Evolutionary conservation across 2,113 vertebrate species (phyloP).

Genomic region (Echinops telfairi): DNA sequence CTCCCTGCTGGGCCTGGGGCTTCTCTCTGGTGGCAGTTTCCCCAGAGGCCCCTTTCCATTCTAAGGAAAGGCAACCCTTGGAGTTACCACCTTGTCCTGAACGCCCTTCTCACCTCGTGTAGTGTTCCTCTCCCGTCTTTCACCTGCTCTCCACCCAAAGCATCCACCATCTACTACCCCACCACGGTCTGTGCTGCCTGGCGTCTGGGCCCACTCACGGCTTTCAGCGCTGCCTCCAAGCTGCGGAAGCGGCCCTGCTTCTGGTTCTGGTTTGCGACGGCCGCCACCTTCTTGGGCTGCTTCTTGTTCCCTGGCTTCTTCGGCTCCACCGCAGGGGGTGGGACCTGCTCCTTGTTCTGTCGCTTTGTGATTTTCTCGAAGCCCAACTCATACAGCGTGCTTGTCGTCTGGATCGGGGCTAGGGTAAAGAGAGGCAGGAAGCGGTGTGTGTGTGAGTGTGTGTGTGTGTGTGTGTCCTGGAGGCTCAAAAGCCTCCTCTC

Average conservation of each 20-base stretch:
- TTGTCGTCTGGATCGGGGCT: conserved; percentile 89
- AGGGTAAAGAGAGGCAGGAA: background rate
- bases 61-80: background rate
- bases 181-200: background rate
- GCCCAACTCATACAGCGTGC: conserved; percentile 90
- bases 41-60: background rate
- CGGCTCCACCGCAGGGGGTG: conserved; percentile 86
- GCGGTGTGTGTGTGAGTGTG: no score
- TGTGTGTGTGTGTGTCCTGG: no score
- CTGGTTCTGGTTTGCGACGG: conserved; percentile 32
- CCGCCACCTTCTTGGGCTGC: conserved; percentile 83
- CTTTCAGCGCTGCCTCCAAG: conserved; percentile 93
- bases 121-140: background rate
- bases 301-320: conserved; percentile 86
- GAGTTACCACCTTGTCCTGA: background rate
- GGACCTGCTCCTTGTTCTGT: conserved; percentile 97
- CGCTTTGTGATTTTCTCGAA: conserved; percentile 92
- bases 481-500: background rate
- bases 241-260: conserved; percentile 85
- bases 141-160: background rate
- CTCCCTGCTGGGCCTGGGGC: background rate
- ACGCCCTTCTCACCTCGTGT: background rate
- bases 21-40: background rate
- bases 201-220: conserved; percentile 88
- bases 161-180: no score